phyloP scores from a whole-genome alignment of 2,113 vertebrate species.

The Tyto alba region DNA sequence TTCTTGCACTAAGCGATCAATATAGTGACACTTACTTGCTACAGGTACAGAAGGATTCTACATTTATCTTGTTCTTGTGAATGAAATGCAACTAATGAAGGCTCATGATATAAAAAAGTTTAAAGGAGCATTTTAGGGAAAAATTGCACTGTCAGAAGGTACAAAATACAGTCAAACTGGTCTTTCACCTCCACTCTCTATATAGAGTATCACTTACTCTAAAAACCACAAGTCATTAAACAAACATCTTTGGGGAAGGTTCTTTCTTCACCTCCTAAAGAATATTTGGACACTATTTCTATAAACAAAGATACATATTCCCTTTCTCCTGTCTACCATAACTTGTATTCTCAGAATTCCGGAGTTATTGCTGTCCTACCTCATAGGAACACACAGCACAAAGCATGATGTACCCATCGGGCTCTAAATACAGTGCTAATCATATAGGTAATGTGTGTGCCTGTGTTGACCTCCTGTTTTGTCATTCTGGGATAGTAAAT shows the following conservation, averaged over 20 bases:
- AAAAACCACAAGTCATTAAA: neutral
- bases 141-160: neutral
- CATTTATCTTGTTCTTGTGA: neutral
- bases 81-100: neutral
- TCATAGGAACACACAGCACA: neutral
- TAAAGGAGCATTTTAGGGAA: neutral
- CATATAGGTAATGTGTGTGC: neutral
- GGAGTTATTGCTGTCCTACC: neutral
- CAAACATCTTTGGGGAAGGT: neutral
- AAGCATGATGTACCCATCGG: neutral
- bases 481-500: neutral
- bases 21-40: neutral
- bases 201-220: neutral
- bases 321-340: neutral
- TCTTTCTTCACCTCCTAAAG: neutral
- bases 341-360: neutral
- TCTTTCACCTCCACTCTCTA: neutral
- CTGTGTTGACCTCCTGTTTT: neutral
- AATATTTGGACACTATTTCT: neutral
- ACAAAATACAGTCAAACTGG: neutral
- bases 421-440: neutral
- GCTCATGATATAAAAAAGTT: neutral
- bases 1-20: neutral
- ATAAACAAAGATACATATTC: neutral
- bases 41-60: neutral